Base-by-base conservation (phyloP, 2,113 vertebrate species). In the Dissostichus mawsoni region DNA sequence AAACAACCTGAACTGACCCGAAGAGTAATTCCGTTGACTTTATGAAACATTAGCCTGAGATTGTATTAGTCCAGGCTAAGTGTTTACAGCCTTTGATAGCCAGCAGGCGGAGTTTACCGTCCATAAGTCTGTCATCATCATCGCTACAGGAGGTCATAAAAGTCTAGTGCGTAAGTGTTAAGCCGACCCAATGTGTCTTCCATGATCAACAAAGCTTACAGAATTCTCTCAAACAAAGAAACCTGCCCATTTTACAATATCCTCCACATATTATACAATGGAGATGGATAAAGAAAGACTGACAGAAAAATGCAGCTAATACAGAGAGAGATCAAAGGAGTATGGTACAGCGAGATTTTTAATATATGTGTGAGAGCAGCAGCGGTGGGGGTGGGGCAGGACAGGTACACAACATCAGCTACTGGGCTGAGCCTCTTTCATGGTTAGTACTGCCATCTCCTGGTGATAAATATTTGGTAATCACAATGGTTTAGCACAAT, bases 361-460 rank as follows among this genome's bases (percentile, higher is more conserved):
- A 73, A 80, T 71, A 59, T 17, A 62, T 53, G 69, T 16, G 59
- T 76, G 53, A 71, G 16, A 70, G 4, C 17, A 33, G 17, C 23
- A 44, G 57, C 2, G 23, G 72, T 81, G 58, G 74, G 67, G 83
- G 64, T 41, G 74, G 59, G 48, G 68, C 18, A 58, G 65, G 41
- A 58, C 57, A 71, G 74, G 81, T 74, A 75, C n/a, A 77, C 45
- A 81, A 47, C 62, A 77, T 51, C 56, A 59, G 50, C 48, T 23
- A 20, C 53, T 47, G 55, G 20, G 29, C 41, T 11, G 20, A 75
- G 12, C 23, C 51, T 44, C 84, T 89, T 86, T 71, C 67, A 77
- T 83, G 87, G 91, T 48, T 74, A 73, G 80, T 85, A 79, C 86
- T 92, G 92, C 89, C 90, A 90, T 90, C 92, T 93, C 36, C 87